Evolutionary conservation across 2,797 vertebrate species (phyloP), one percentile per base, ranked within the genome.

Genomic region (Pangasius sanitwongsei): DNA sequence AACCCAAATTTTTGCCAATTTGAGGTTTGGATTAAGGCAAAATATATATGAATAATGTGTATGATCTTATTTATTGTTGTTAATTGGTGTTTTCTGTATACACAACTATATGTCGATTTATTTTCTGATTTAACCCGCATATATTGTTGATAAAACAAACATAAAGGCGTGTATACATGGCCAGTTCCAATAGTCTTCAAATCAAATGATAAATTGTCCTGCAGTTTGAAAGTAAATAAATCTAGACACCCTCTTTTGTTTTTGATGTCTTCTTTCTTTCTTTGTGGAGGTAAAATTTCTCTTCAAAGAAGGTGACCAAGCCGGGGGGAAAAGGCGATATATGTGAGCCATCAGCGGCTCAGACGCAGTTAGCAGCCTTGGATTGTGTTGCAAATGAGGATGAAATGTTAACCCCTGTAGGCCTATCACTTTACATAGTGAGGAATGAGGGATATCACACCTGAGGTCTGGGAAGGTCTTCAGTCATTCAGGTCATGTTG

Each of bases 391-490:
- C 87, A 89, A 88, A 92, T 88, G 48, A n/a, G 57, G 59, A 57
- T 69, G 63, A 87, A 86, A 86, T 57, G 25, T 44, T 72, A 82
- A 70, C 81, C 82, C 53, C 70, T 87, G 75, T 75, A 83, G 48
- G 44, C 34, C 63, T 83, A 74, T 89, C 78, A 65, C 88, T 55
- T 89, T 86, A 83, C 88, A 83, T 50, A 84, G 41, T 13, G 31
- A 74, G 67, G 80, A 65, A 83, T 83, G 88, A 77, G 70, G 57
- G 70, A 57, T 88, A 55, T 85, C 82, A 84, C 89, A 90, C 89
- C 91, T 92, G 91, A 93, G 93, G 93, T 94, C 94, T 95, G 93
- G 92, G 94, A 94, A 94, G 93, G 74, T 75, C 78, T 87, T 87
- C 41, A 57, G 77, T 82, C 48, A 94, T 95, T 95, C 94, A 94